Base-by-base conservation (phyloP, 2,797 vertebrate genomes). In the Gambelia wislizenii region DNA sequence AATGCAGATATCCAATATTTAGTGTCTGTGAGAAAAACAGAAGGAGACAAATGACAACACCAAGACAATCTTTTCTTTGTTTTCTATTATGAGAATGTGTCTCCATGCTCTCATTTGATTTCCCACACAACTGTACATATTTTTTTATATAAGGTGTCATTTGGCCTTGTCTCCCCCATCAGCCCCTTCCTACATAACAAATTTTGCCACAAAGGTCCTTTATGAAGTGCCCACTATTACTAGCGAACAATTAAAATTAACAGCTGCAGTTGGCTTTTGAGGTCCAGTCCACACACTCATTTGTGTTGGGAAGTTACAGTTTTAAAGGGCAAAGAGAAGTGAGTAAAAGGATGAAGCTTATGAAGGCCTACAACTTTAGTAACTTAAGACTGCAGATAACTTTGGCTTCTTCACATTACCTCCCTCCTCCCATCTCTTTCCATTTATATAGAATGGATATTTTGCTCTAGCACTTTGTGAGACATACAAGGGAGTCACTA, bases 1-100 rank as follows among this genome's bases (percentile, higher is more conserved):
- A 93, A 84, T 88, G 56, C 52, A 70, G 70, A 93, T 91, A 86
- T 93, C 72, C 90, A 88, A 91, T 90, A 90, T 92, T 90, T 44
- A 87, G 16, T 89, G 13, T 36, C 14, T 56, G 49, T 80, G 39
- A 49, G 59, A 30, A 33, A 61, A 79, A 39, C 56, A 52, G 0
- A 90, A 44, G n/a, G 81, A 90, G 87, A 54, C 90, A 89, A 90
- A 77, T 42, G 89, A 83, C 2, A 33, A 72, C n/a, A 72, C 25
- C 49, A 67, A 94, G 92, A 1, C 39, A 78, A n/a, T 54, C 36
- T 59, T 91, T 76, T 64, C 22, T 81, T 87, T 72, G 2, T 87
- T 76, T 83, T 67, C 90, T 54, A n/a, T 7, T 89, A 22, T 74
- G 67, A 49, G 87, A 78, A 88, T 49, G 56, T 44, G 54, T 47